Conservation (phyloP, 2,113 vertebrate species). For the Percopsis transmontana region DNA sequence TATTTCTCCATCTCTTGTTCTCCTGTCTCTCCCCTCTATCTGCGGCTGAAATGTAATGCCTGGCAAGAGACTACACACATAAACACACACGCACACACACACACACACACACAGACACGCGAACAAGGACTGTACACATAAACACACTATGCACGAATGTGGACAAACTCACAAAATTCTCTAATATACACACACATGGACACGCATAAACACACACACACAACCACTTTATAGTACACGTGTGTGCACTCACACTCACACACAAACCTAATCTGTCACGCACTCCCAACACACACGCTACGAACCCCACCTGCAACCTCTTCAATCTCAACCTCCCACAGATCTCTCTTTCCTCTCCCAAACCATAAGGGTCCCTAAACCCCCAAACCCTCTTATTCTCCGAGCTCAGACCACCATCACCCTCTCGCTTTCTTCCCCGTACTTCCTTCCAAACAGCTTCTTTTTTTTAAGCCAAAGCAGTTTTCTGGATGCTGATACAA, state of each 20-base stretch:
- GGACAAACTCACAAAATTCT: neutral
- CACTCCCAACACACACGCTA: constrained; percentile 7
- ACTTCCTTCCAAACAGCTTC: neutral
- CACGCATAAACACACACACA: constrained; percentile 14
- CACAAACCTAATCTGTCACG: neutral
- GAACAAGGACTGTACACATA: neutral
- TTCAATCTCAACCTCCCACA: constrained; percentile 35
- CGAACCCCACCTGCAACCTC: constrained; percentile 53
- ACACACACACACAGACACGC: constrained; percentile 1
- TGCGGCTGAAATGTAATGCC: constrained; percentile 60
- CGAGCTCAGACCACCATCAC: constrained; percentile 14
- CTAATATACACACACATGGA: neutral
- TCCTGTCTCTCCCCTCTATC: constrained; percentile 33
- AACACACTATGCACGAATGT: neutral
- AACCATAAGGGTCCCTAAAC: constrained; percentile 20
- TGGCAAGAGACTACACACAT: constrained; percentile 34
- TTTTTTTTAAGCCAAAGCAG: constrained; percentile 2
- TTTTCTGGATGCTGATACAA: constrained; percentile 26
- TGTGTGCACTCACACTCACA: constrained; percentile 6
- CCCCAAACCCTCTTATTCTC: constrained; percentile 22
- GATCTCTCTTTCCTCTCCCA: constrained; percentile 13
- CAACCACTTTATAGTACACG: constrained; percentile 12
- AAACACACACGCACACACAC: constrained; percentile 15
- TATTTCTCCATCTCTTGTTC: constrained; percentile 22
- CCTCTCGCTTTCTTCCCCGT: constrained; percentile 9